These are phyloP conservation scores for Entomobrya multifasciata DNA, from an alignment of 2,888 invertebrate species.

Conservation along the genomic window DNA sequence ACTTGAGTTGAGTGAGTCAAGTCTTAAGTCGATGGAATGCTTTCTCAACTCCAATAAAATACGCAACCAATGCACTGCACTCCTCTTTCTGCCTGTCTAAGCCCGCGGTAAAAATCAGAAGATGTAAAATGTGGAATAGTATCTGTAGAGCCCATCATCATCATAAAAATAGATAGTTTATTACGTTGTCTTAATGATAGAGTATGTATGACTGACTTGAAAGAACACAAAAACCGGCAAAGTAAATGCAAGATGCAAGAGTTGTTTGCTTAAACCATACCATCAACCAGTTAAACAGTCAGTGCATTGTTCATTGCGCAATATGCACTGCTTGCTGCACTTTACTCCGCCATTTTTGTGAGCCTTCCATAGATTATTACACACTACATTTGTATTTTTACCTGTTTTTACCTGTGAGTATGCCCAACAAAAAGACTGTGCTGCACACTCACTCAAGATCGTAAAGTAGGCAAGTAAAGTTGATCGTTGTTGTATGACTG, in stretches of 20 bases:
- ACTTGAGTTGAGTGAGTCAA: not conserved
- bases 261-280: not conserved
- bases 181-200: constrained; percentile 18
- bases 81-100: no score
- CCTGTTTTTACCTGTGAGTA: not conserved
- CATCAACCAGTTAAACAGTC: no score
- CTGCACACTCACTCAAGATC: no score
- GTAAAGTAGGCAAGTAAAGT: not conserved
- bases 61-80: not conserved
- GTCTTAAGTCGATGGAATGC: not conserved
- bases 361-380: no score
- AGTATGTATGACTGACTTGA: not conserved
- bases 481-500: not conserved
- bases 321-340: constrained; percentile 34
- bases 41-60: not conserved
- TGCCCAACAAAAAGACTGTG: constrained; percentile 3
- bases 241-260: not conserved
- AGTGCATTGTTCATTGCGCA: constrained; percentile 29
- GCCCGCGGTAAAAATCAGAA: not conserved
- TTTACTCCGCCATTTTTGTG: constrained; percentile 14
- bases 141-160: constrained; percentile 19
- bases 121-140: not conserved
- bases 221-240: not conserved
- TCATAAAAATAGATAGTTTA: constrained; percentile 44
- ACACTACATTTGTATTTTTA: no score